Evolutionary conservation across 2,888 invertebrate genomes (phyloP).

Genomic region (Rhagonycha fulva): DNA sequence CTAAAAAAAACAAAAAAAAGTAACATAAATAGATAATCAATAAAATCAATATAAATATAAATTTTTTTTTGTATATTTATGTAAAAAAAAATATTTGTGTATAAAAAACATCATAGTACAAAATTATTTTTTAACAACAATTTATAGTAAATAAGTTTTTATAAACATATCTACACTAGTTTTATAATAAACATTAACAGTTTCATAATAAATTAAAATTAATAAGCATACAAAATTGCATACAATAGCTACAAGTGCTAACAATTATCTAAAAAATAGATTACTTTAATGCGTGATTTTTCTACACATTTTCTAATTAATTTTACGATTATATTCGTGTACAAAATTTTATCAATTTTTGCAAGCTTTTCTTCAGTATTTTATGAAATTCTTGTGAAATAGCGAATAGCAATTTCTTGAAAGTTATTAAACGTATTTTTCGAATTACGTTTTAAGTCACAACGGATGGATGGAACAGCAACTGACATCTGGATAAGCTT

Average conservation of each 20-base stretch:
- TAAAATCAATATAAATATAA: conserved; percentile 48
- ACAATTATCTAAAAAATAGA: background rate
- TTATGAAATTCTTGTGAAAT: background rate
- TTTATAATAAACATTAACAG: background rate
- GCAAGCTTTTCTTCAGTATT: background rate
- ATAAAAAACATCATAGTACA: conserved; percentile 13
- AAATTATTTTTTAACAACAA: conserved; percentile 18
- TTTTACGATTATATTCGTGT: background rate
- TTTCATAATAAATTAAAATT: background rate
- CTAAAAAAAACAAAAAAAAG: conserved; percentile 74
- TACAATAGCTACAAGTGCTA: background rate
- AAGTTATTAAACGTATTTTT: background rate
- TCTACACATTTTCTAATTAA: background rate
- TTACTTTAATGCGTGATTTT: background rate
- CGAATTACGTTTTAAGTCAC: background rate
- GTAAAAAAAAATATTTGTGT: conserved; percentile 14
- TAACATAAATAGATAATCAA: conserved; percentile 59
- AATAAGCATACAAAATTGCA: background rate
- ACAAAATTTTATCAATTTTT: background rate
- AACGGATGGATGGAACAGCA: background rate
- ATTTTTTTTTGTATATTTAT: conserved; percentile 38
- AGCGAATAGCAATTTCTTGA: background rate
- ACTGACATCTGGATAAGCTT: background rate
- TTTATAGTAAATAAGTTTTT: conserved; percentile 1
- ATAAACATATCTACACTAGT: background rate